Evolutionary conservation across 2,797 vertebrate species (phyloP), one percentile per base, ranked within the genome.

Genomic region (Halcyon smyrnensis): DNA sequence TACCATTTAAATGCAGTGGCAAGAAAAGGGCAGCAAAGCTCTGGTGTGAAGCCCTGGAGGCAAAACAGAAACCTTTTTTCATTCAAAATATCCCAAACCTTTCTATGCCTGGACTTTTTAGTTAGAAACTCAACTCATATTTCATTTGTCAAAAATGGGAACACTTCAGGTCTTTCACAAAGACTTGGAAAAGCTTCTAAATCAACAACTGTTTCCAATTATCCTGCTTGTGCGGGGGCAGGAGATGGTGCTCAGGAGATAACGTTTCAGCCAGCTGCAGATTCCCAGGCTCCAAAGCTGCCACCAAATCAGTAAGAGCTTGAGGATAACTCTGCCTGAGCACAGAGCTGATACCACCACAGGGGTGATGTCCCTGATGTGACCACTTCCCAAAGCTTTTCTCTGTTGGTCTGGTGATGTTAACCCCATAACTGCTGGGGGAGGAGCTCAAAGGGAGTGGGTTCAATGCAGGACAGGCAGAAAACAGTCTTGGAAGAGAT

Each of bases 1-100:
- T 20, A 4, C 69, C 36, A 8, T 11, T 62, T 0, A 1, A 34
- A 11, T 2, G 2, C 1, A 15, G 34, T 5, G 32, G 24, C 25
- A 34, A 50, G 68, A 7, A 27, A 41, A 3, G 16, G 65, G 65
- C 41, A 82, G 37, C 25, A 12, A 36, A 50, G 6, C 1, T 30
- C 24, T 36, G 41, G 7, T 2, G 2, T 2, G 36, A 45, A 53
- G 65, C 57, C 13, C 23, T 13, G 12, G 3, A 32, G 19, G 27
- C 20, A 50, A 59, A 84, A 8, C 3, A 5, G 50, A 64, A 63
- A 9, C 28, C 25, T 65, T 87, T 51, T 46, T 82, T 14, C 46
- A 15, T 77, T 65, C 45, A 21, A 41, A 74, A n/a, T 25, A 34
- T 16, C 53, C 64, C 34, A n/a, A 60, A 34, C 45, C 27, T 68